phyloP scores from a whole-genome alignment of 2,888 invertebrate species.

The Apantesis nais region DNA sequence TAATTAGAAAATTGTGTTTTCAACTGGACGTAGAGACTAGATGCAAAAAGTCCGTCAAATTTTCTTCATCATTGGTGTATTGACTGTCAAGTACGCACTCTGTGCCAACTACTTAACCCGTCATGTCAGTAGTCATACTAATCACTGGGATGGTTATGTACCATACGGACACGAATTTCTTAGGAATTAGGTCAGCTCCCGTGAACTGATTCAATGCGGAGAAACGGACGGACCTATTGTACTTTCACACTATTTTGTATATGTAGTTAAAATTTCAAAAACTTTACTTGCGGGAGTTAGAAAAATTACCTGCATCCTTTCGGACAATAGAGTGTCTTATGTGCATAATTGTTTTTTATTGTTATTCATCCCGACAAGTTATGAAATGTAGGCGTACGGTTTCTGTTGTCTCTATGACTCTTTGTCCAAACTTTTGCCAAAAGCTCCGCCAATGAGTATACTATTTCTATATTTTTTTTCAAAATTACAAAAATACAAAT shows the following conservation, averaged over 20 bases:
- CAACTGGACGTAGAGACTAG: background rate
- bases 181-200: constrained; percentile 71
- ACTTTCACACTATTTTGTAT: constrained; percentile 21
- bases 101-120: constrained; percentile 67
- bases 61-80: constrained; percentile 70
- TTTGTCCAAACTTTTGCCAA: too few relatives aligned
- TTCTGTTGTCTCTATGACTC: background rate
- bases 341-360: constrained; percentile 41
- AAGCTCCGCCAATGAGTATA: too few relatives aligned
- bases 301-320: constrained; percentile 60
- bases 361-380: constrained; percentile 24
- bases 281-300: constrained; percentile 69
- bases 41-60: constrained; percentile 73
- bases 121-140: constrained; percentile 67
- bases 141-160: constrained; percentile 54
- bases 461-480: too few relatives aligned
- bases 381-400: background rate
- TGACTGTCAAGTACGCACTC: too few relatives aligned
- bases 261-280: constrained; percentile 44
- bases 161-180: constrained; percentile 22
- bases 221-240: constrained; percentile 72
- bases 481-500: too few relatives aligned
- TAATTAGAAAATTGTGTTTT: background rate
- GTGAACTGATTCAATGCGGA: constrained; percentile 67
- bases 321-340: constrained; percentile 46